A percentile compares a stretch with the other conserved stretches of the same genome.
Conservation (phyloP, 92 coral and sea anemone genomes). For the Phenganax marumi region DNA sequence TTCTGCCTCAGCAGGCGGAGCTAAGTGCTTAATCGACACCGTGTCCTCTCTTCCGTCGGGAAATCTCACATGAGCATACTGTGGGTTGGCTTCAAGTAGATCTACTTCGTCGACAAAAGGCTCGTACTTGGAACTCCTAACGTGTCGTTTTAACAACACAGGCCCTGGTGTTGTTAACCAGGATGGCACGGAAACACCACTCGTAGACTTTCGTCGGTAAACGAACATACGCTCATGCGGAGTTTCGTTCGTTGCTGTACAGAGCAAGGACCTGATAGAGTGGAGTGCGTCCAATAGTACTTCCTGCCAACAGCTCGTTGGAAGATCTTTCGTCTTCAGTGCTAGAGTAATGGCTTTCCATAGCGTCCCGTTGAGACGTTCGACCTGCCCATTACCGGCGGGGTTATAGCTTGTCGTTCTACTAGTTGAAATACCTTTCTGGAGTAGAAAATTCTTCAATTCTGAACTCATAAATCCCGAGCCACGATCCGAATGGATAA, state of each 20-base stretch:
- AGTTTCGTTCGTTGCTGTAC: constrained; percentile 65
- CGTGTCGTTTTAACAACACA: constrained; percentile 23
- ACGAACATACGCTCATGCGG: constrained; percentile 60
- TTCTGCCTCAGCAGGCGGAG: background rate
- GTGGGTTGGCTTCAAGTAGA: constrained; percentile 30
- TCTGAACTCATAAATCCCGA: constrained; percentile 53
- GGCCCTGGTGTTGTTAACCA: constrained; percentile 61
- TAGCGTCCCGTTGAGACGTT: constrained; percentile 37
- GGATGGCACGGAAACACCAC: constrained; percentile 57
- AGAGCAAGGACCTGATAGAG: constrained; percentile 53
- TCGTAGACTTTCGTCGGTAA: constrained; percentile 46
- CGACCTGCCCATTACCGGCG: constrained; percentile 33
- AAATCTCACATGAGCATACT: constrained; percentile 23
- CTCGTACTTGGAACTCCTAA: constrained; percentile 26
- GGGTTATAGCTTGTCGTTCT: constrained; percentile 49
- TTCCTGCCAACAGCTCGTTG: constrained; percentile 50
- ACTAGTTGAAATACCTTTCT: constrained; percentile 24
- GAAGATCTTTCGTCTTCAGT: constrained; percentile 58
- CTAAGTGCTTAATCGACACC: constrained; percentile 15
- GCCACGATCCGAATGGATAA: constrained; percentile 55
- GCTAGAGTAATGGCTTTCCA: constrained; percentile 36
- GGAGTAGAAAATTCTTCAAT: constrained; percentile 1
- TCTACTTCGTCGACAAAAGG: constrained; percentile 43
- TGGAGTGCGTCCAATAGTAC: constrained; percentile 62
- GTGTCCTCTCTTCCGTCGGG: constrained; percentile 59